Conservation (phyloP, 2,888 invertebrate genomes). For the Drosophila incognita region DNA sequence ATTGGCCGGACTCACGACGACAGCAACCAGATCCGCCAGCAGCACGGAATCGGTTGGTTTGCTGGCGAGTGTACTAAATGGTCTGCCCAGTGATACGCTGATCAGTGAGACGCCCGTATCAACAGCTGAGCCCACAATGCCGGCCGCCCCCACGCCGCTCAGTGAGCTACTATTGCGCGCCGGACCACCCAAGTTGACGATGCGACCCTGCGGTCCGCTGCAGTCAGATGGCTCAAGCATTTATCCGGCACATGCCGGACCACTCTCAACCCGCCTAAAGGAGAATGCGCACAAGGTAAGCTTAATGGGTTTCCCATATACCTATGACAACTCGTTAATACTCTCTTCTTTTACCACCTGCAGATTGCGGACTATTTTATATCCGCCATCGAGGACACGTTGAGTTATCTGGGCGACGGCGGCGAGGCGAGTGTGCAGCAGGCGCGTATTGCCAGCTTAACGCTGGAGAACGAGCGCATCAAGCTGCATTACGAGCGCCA, state of each 20-base stretch:
- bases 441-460: conserved; percentile 87
- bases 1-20: conserved; percentile 70
- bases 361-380: conserved; percentile 90
- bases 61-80: conserved; percentile 60
- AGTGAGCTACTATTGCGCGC: conserved; percentile 81
- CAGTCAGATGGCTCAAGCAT: conserved; percentile 85
- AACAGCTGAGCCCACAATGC: conserved; percentile 58
- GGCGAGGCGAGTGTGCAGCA: conserved; percentile 85
- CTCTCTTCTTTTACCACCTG: not conserved
- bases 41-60: conserved; percentile 31
- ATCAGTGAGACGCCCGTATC: conserved; percentile 34
- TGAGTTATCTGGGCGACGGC: conserved; percentile 88
- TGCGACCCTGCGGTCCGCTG: conserved; percentile 85
- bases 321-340: not conserved
- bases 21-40: not conserved
- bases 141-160: conserved; percentile 76
- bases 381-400: conserved; percentile 88
- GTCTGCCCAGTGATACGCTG: conserved; percentile 47
- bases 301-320: too few relatives aligned
- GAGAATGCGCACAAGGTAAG: conserved; percentile 88
- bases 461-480: conserved; percentile 89
- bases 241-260: conserved; percentile 86
- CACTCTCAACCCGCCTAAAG: conserved; percentile 86
- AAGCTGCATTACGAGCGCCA: conserved; percentile 91
- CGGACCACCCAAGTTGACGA: conserved; percentile 85